Evolutionary conservation across 2,113 vertebrate genomes (phyloP).

Genomic region (Dendropsophus ebraccatus): DNA sequence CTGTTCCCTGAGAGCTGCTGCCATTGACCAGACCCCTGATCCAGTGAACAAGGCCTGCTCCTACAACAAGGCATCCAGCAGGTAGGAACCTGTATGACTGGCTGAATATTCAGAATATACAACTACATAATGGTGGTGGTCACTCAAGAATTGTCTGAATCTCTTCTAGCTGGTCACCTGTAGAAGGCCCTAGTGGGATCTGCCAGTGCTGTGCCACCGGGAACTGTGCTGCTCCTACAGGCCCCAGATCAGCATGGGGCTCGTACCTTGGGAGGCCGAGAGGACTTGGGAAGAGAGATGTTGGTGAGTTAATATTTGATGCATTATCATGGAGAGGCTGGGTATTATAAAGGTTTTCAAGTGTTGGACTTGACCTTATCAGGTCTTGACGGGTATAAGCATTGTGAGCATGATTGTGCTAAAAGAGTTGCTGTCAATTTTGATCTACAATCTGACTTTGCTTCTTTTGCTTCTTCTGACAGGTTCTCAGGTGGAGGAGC

Average conservation of each 20-base stretch:
- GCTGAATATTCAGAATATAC: too few species aligned
- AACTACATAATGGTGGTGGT: background rate
- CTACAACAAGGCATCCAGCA: slow-evolving; percentile 63
- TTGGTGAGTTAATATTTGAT: background rate
- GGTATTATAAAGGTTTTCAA: too few species aligned
- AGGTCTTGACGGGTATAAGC: too few species aligned
- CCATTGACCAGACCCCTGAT: slow-evolving; percentile 62
- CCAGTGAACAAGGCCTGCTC: slow-evolving; percentile 74
- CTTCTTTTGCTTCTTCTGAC: background rate
- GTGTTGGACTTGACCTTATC: too few species aligned
- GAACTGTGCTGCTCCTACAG: slow-evolving; percentile 56
- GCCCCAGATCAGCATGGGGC: background rate
- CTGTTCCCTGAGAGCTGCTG: slow-evolving; percentile 68
- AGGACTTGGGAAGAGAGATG: background rate
- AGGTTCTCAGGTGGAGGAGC: background rate
- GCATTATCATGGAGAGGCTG: too few species aligned
- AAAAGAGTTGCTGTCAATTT: too few species aligned
- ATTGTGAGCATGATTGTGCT: too few species aligned
- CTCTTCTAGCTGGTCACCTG: slow-evolving; percentile 68
- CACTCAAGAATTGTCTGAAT: too few species aligned
- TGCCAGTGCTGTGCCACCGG: slow-evolving; percentile 68
- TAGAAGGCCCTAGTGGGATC: slow-evolving; percentile 68
- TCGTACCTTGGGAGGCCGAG: rapidly evolving
- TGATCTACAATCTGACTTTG: too few species aligned
- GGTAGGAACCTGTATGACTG: too few species aligned